A percentile compares a stretch with the other conserved stretches of the same genome.
Conservation (phyloP, 2,113 vertebrate genomes). For the Heptranchias perlo region DNA sequence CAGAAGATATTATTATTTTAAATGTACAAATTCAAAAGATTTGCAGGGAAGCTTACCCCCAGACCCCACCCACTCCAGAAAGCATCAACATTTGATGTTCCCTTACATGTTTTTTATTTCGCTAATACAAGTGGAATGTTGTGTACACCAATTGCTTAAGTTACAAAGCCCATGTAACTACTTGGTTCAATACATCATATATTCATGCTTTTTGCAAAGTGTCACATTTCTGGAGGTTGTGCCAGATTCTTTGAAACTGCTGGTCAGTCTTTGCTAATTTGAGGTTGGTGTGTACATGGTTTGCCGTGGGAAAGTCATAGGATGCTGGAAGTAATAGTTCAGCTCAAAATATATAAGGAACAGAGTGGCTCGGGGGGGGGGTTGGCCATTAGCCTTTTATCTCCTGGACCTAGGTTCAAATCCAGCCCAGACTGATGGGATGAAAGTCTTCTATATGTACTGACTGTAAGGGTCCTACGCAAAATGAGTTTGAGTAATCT, state of each 20-base stretch:
- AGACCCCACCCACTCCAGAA: too few relatives aligned
- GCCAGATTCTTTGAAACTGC: neutral
- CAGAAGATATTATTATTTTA: too few relatives aligned
- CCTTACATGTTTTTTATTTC: neutral
- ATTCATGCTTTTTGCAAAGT: neutral
- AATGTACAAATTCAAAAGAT: neutral
- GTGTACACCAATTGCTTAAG: neutral
- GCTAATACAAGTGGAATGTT: neutral
- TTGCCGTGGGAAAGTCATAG: neutral
- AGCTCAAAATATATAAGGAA: too few relatives aligned
- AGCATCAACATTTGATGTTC: neutral
- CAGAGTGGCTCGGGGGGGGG: too few relatives aligned
- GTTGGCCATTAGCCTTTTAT: too few relatives aligned
- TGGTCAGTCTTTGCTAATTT: neutral
- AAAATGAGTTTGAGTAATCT: too few relatives aligned
- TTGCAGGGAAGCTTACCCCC: too few relatives aligned
- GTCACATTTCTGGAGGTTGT: neutral
- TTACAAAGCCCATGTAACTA: neutral
- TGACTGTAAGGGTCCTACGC: neutral
- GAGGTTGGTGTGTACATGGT: neutral
- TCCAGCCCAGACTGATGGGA: too few relatives aligned
- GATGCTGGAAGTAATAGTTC: too few relatives aligned
- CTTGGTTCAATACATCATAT: neutral
- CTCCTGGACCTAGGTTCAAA: too few relatives aligned
- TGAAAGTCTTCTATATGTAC: neutral